A percentile compares a stretch with the other conserved stretches of the same genome.
Evolutionary conservation across 2,888 invertebrate genomes (phyloP).

Genomic region (Dermolepida albohirtum): DNA sequence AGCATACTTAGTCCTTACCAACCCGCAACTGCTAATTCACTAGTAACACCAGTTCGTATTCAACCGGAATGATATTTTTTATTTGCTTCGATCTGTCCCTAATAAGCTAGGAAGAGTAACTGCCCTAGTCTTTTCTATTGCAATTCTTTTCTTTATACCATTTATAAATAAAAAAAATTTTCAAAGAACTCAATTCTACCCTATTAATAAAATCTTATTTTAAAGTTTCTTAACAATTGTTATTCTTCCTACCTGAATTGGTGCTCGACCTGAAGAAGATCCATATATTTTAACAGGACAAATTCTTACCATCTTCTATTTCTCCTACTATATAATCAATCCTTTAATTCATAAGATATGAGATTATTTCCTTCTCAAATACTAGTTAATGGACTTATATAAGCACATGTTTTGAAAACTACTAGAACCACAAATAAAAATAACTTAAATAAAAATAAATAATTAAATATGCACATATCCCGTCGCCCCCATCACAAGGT

Average conservation of each 20-base stretch:
- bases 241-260: too few species aligned
- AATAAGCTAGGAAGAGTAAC: constrained; percentile 85
- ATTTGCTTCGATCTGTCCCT: constrained; percentile 83
- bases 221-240: too few species aligned
- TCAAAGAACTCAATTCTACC: too few species aligned
- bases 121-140: too few species aligned
- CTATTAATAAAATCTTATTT: too few species aligned
- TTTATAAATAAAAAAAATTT: constrained; percentile 67
- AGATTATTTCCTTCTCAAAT: constrained; percentile 67
- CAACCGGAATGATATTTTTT: constrained; percentile 88
- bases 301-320: constrained; percentile 72
- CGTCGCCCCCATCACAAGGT: too few species aligned
- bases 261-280: too few species aligned
- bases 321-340: constrained; percentile 70
- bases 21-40: constrained; percentile 75
- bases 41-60: constrained; percentile 80
- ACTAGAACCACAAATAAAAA: too few species aligned
- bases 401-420: constrained; percentile 80
- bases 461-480: too few species aligned
- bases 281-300: neutral
- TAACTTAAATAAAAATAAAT: too few species aligned
- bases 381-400: constrained; percentile 74
- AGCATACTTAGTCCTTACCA: constrained; percentile 67
- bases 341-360: constrained; percentile 68
- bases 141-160: constrained; percentile 69